These are phyloP conservation scores for Passer montanus DNA, from an alignment of 2,113 vertebrate genomes.

Conservation along the genomic window DNA sequence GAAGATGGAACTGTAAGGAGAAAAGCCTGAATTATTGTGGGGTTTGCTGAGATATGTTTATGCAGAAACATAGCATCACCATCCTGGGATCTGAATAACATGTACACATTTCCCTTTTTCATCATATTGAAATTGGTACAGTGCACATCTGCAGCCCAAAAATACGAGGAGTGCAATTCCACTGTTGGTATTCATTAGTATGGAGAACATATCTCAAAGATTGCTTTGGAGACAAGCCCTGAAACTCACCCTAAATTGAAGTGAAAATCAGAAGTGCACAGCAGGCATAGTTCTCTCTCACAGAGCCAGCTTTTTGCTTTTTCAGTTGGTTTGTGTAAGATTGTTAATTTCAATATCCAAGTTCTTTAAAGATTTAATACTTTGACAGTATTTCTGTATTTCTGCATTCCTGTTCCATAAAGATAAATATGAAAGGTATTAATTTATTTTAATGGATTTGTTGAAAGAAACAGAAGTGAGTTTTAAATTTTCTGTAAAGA, in stretches of 20 bases:
- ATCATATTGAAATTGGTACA: background rate
- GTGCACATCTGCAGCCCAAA: background rate
- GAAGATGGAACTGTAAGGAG: constrained; percentile 90
- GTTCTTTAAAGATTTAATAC: background rate
- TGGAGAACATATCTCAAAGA: background rate
- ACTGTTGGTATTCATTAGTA: background rate
- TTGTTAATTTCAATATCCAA: background rate
- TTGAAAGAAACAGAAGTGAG: background rate
- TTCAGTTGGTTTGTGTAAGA: background rate
- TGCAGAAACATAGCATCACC: background rate
- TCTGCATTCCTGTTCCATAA: background rate
- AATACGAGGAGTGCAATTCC: background rate
- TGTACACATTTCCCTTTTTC: background rate
- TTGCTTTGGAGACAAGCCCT: background rate
- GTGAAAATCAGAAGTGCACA: background rate
- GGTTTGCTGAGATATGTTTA: background rate
- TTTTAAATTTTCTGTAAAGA: background rate
- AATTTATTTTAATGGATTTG: background rate
- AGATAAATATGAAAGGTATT: background rate
- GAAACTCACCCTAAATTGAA: background rate
- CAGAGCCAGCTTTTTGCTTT: background rate
- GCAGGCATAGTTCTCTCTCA: background rate
- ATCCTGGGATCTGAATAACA: background rate
- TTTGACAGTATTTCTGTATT: background rate
- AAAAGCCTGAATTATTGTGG: background rate